Conservation (phyloP, 2,797 vertebrate genomes). For the Oreochromis mossambicus region DNA sequence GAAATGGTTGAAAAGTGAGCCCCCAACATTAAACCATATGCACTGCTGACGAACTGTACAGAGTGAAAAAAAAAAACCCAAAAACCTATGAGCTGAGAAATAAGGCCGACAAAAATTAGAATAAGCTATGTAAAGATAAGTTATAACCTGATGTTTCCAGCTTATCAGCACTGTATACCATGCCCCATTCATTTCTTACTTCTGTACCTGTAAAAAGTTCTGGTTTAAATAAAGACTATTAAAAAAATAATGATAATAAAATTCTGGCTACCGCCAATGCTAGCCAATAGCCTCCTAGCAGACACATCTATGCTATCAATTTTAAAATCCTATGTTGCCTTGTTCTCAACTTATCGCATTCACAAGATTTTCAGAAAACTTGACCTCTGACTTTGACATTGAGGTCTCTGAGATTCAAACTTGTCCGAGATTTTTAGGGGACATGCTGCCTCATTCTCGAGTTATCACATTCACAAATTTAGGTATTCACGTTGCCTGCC, state of each 20-base stretch:
- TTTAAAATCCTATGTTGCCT: background rate
- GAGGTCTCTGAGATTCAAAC: background rate
- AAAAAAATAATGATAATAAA: background rate
- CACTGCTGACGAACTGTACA: background rate
- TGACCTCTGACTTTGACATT: background rate
- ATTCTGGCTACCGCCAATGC: background rate
- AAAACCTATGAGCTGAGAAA: fast-evolving
- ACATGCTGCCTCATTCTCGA: background rate
- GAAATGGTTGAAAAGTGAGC: background rate
- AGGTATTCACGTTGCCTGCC: background rate
- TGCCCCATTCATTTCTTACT: background rate
- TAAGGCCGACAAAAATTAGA: background rate
- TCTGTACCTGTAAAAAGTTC: background rate
- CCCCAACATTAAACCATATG: background rate
- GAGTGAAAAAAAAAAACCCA: background rate
- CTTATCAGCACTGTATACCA: background rate
- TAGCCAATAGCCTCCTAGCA: background rate
- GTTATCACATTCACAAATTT: background rate
- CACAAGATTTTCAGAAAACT: background rate
- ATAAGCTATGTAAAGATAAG: background rate
- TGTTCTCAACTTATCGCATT: background rate
- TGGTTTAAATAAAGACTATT: background rate
- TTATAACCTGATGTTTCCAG: background rate
- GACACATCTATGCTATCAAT: background rate
- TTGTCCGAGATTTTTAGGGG: background rate